A percentile compares a stretch with the other conserved stretches of the same genome.
Conservation (phyloP, 2,113 vertebrate species). For the Corythaeola cristata region DNA sequence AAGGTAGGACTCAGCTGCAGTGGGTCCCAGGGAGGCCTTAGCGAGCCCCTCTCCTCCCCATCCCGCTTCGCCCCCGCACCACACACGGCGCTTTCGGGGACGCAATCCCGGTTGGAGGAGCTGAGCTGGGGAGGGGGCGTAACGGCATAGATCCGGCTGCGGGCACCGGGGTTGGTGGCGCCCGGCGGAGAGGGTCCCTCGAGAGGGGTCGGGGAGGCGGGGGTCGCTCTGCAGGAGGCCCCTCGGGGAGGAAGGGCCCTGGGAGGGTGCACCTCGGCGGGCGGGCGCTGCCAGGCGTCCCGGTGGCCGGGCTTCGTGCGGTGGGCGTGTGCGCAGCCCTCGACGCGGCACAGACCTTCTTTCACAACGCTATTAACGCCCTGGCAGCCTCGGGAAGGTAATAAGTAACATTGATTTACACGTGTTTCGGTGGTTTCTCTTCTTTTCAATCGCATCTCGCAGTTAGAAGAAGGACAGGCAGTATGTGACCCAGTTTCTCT, state of each 20-base stretch:
- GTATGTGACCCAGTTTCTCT: neutral
- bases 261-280: neutral
- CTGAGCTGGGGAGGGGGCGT: neutral
- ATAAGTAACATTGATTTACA: neutral
- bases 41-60: neutral
- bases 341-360: neutral
- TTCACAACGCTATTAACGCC: neutral
- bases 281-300: neutral
- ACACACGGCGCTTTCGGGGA: neutral
- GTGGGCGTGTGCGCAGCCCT: neutral
- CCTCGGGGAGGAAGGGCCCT: neutral
- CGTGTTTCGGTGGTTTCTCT: neutral
- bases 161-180: neutral
- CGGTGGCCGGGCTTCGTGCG: neutral
- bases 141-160: neutral
- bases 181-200: neutral
- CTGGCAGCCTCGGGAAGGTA: neutral
- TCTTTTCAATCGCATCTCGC: neutral
- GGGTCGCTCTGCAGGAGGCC: neutral
- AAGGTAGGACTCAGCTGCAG: slow-evolving; percentile 43
- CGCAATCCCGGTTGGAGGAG: neutral
- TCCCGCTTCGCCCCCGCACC: neutral
- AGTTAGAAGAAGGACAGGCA: neutral
- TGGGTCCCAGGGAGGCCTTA: neutral
- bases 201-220: too few species aligned